These are phyloP conservation scores for Latheticus oryzae DNA, from an alignment of 2,888 invertebrate species.

Conservation along the genomic window DNA sequence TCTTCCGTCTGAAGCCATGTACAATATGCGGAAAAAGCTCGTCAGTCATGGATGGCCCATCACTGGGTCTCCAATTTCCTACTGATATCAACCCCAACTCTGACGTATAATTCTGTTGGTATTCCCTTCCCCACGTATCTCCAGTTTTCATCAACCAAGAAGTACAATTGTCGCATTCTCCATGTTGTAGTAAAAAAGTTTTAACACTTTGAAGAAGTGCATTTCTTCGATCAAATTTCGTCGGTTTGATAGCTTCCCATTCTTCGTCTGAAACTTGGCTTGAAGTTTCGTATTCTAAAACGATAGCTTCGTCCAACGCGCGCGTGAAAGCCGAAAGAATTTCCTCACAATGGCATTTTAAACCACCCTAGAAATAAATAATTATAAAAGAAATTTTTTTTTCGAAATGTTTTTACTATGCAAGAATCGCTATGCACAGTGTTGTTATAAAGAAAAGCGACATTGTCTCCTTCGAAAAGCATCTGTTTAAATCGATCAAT, in stretches of 20 bases:
- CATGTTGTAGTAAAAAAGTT: slow-evolving; percentile 64
- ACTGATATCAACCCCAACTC: slow-evolving; percentile 67
- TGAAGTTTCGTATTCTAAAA: slow-evolving; percentile 78
- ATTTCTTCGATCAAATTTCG: slow-evolving; percentile 74
- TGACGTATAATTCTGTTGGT: slow-evolving; percentile 33
- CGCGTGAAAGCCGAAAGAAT: slow-evolving; percentile 74
- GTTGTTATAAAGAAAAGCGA: slow-evolving; percentile 81
- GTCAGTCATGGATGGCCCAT: slow-evolving; percentile 76
- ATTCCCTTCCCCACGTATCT: slow-evolving; percentile 70
- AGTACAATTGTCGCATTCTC: slow-evolving; percentile 69
- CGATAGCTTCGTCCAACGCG: slow-evolving; percentile 76
- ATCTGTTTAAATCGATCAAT: slow-evolving; percentile 70
- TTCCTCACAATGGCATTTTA: slow-evolving; percentile 78
- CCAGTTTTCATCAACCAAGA: slow-evolving; percentile 70
- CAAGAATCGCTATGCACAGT: slow-evolving; percentile 69
- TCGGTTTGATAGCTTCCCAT: slow-evolving; percentile 83
- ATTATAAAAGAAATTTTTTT: slow-evolving; percentile 3
- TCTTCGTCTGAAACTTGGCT: slow-evolving; percentile 85
- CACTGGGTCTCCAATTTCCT: slow-evolving; percentile 80
- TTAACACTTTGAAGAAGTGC: slow-evolving; percentile 76
- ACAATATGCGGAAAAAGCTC: slow-evolving; percentile 82
- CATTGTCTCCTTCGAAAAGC: slow-evolving; percentile 81
- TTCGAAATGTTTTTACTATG: slow-evolving; percentile 63
- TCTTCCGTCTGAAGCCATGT: slow-evolving; percentile 82
- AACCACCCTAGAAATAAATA: slow-evolving; percentile 68